Evolutionary conservation across 2,888 invertebrate species (phyloP).

Genomic region (Philereme transversata): DNA sequence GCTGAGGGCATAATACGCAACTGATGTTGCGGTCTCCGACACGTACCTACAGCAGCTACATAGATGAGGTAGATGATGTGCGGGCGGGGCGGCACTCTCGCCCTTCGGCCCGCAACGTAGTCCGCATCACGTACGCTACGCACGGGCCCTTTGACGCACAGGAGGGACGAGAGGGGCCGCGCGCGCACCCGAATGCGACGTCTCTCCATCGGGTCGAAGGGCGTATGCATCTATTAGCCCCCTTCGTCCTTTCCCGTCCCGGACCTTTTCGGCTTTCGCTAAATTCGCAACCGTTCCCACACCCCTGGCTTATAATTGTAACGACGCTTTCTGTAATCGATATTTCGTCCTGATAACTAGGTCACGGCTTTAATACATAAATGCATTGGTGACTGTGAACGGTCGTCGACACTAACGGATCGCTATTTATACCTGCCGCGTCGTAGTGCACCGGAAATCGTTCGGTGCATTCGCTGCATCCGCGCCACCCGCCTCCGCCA

Average conservation of each 20-base stretch:
- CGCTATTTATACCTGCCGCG: slow-evolving; percentile 82
- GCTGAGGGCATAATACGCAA: slow-evolving; percentile 46
- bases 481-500: slow-evolving; percentile 68
- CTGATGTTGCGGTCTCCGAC: slow-evolving; percentile 61
- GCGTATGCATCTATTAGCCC: slow-evolving; percentile 74
- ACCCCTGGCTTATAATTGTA: slow-evolving; percentile 40
- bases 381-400: slow-evolving; percentile 62
- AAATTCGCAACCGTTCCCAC: slow-evolving; percentile 50
- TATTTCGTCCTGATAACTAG: slow-evolving; percentile 60
- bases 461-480: slow-evolving; percentile 81
- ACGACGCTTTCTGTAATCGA: slow-evolving; percentile 40
- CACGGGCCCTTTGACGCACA: slow-evolving; percentile 65
- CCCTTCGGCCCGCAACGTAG: slow-evolving; percentile 54
- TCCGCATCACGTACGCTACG: slow-evolving; percentile 69
- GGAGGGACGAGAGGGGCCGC: slow-evolving; percentile 66
- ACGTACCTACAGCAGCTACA: slow-evolving; percentile 63
- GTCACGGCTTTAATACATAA: slow-evolving; percentile 63
- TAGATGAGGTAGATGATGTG: slow-evolving; percentile 48
- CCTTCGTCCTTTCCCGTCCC: slow-evolving; percentile 51
- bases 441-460: slow-evolving; percentile 80
- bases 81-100: slow-evolving; percentile 58
- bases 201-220: slow-evolving; percentile 72
- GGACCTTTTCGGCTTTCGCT: slow-evolving; percentile 42
- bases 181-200: slow-evolving; percentile 62
- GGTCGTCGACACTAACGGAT: slow-evolving; percentile 84